These are phyloP conservation scores for Anoplolepis gracilipes DNA, from an alignment of 1,140 invertebrate genomes.

Conservation along the genomic window DNA sequence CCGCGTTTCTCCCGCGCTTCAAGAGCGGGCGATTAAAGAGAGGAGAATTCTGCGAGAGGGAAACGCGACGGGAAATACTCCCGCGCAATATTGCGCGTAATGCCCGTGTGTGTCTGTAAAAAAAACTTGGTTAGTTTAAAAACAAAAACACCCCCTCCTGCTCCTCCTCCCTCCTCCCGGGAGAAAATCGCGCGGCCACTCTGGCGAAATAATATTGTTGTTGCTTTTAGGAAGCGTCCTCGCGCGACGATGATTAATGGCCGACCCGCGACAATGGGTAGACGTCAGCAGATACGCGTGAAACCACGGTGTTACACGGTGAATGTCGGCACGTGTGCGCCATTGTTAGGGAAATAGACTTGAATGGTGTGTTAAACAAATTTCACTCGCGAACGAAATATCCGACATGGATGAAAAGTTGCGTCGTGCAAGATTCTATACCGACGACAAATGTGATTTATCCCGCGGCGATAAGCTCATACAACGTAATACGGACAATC, in stretches of 20 bases:
- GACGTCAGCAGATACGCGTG: slow-evolving; percentile 63
- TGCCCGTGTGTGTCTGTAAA: slow-evolving; percentile 1
- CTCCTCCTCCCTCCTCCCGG: too few species aligned
- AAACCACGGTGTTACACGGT: slow-evolving; percentile 58
- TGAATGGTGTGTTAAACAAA: slow-evolving; percentile 54
- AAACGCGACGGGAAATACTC: slow-evolving; percentile 19
- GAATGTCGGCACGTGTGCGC: slow-evolving; percentile 46
- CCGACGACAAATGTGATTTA: slow-evolving; percentile 44
- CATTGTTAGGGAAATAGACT: slow-evolving; percentile 67
- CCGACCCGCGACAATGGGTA: slow-evolving; percentile 64
- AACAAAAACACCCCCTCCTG: not conserved
- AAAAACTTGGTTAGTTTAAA: slow-evolving; percentile 59
- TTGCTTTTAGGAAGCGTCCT: slow-evolving; percentile 70
- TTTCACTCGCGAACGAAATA: slow-evolving; percentile 54
- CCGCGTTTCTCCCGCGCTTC: slow-evolving; percentile 10
- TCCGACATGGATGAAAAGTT: slow-evolving; percentile 52
- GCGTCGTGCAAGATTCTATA: slow-evolving; percentile 51
- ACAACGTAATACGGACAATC: slow-evolving; percentile 34
- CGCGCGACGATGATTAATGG: slow-evolving; percentile 68
- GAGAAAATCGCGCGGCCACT: slow-evolving; percentile 44
- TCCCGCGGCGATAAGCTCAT: slow-evolving; percentile 46
- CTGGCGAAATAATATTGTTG: slow-evolving; percentile 71
- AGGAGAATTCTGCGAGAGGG: not conserved
- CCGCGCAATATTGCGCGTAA: slow-evolving; percentile 66
- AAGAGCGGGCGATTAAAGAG: slow-evolving; percentile 45